These are phyloP conservation scores for Murina feae DNA, from an alignment of 2,113 vertebrate species.

Conservation along the genomic window DNA sequence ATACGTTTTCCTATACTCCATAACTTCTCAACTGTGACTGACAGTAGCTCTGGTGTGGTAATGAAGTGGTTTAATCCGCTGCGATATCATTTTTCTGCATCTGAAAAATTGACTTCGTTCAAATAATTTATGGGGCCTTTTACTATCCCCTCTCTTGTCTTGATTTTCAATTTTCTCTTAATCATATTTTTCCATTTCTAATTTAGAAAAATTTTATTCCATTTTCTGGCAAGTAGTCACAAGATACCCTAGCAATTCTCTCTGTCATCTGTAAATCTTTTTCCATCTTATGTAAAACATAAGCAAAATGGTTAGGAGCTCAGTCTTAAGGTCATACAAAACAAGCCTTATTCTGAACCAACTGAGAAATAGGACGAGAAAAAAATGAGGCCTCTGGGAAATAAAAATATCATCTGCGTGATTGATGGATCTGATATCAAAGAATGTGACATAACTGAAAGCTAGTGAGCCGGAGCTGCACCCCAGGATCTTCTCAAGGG, in stretches of 20 bases:
- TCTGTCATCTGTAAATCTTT: background rate
- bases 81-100: background rate
- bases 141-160: background rate
- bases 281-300: background rate
- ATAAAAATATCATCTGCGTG: background rate
- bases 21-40: background rate
- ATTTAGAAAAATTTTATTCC: constrained; percentile 26
- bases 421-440: background rate
- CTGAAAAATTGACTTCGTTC: constrained; percentile 1
- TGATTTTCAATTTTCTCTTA: constrained; percentile 26
- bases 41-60: background rate
- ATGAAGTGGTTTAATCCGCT: background rate
- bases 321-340: background rate
- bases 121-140: background rate
- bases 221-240: background rate
- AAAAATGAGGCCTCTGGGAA: background rate
- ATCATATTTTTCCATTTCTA: background rate
- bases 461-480: background rate
- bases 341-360: background rate
- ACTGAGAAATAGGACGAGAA: background rate
- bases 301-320: background rate
- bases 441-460: background rate
- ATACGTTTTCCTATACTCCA: background rate
- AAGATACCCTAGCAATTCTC: background rate
- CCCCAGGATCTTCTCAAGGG: background rate